Percentiles rank a stretch among this genome's conserved stretches.
Conservation (phyloP, 2,888 invertebrate genomes). For the Epinotia demarniana region DNA sequence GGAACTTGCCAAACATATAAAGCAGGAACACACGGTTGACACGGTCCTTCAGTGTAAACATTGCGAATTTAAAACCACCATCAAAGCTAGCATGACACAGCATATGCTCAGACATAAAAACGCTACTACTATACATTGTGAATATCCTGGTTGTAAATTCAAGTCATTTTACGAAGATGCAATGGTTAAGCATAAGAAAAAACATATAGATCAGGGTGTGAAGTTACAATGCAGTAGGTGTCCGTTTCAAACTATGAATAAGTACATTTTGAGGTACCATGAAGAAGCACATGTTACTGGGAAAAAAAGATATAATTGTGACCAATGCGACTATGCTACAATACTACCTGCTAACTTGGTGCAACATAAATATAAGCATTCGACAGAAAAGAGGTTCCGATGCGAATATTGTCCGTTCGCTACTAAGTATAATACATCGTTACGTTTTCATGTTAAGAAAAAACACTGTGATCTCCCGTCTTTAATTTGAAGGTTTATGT, state of each 20-base stretch:
- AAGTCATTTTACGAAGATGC: constrained; percentile 74
- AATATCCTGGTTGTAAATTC: constrained; percentile 67
- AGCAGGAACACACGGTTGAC: constrained; percentile 59
- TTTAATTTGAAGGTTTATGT: constrained; percentile 61
- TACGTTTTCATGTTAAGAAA: constrained; percentile 78
- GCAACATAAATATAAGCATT: constrained; percentile 80
- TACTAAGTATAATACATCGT: constrained; percentile 78
- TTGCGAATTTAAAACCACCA: constrained; percentile 71
- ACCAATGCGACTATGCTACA: constrained; percentile 78
- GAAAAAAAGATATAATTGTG: constrained; percentile 71
- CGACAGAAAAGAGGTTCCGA: constrained; percentile 75
- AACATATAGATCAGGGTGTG: constrained; percentile 69
- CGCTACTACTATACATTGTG: constrained; percentile 69
- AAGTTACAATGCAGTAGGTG: constrained; percentile 75
- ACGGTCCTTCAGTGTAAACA: constrained; percentile 65
- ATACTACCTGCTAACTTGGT: constrained; percentile 76
- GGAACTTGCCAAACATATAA: constrained; percentile 72
- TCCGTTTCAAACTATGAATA: constrained; percentile 78
- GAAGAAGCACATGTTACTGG: constrained; percentile 77
- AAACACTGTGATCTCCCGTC: constrained; percentile 81
- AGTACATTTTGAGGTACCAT: constrained; percentile 75
- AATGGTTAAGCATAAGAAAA: constrained; percentile 73
- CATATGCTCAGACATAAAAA: constrained; percentile 75
- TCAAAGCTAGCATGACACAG: constrained; percentile 71
- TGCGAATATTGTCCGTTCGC: constrained; percentile 80